phyloP scores from a whole-genome alignment of 2,888 invertebrate genomes.

The Caenorhabditis sinica region DNA sequence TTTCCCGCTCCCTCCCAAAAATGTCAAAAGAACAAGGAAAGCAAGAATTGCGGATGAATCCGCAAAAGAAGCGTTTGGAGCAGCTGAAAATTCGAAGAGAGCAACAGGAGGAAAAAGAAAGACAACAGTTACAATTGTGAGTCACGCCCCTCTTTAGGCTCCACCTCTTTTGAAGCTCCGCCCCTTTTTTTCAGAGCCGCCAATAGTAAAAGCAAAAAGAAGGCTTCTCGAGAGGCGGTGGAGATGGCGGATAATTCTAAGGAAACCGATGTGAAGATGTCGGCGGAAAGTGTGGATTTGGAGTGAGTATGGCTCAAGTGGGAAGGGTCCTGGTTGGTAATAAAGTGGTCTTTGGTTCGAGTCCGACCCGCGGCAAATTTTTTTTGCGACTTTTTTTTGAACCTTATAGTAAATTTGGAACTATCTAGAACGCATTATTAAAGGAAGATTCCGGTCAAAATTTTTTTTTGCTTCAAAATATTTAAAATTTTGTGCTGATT shows the following conservation, averaged over 20 bases:
- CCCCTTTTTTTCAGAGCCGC: conserved; percentile 10
- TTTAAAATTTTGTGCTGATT: too few relatives aligned
- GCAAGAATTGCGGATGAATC: conserved; percentile 30
- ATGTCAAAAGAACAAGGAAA: neutral
- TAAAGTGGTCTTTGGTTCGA: neutral
- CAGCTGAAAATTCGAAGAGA: conserved; percentile 27
- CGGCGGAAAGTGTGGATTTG: conserved; percentile 41
- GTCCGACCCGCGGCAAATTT: neutral
- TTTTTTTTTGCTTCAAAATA: too few relatives aligned
- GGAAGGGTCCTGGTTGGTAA: neutral
- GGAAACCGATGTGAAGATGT: conserved; percentile 13
- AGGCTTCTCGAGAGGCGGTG: conserved; percentile 10
- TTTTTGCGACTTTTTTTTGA: neutral
- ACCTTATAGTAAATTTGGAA: too few relatives aligned
- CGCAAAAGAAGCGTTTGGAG: conserved; percentile 46
- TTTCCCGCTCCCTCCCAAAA: neutral
- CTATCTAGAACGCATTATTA: too few relatives aligned
- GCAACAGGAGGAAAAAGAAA: neutral
- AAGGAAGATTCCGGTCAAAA: too few relatives aligned
- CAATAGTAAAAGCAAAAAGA: conserved; percentile 38
- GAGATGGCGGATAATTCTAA: neutral
- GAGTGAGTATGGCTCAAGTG: conserved; percentile 25
- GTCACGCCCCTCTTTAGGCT: too few relatives aligned
- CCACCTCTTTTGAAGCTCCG: too few relatives aligned
- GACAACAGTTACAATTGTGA: neutral